Percentiles rank a stretch among this genome's conserved stretches.
These are phyloP conservation scores for Neoscelio sp. DNA, from an alignment of 2,888 invertebrate genomes.

Conservation along the genomic window DNA sequence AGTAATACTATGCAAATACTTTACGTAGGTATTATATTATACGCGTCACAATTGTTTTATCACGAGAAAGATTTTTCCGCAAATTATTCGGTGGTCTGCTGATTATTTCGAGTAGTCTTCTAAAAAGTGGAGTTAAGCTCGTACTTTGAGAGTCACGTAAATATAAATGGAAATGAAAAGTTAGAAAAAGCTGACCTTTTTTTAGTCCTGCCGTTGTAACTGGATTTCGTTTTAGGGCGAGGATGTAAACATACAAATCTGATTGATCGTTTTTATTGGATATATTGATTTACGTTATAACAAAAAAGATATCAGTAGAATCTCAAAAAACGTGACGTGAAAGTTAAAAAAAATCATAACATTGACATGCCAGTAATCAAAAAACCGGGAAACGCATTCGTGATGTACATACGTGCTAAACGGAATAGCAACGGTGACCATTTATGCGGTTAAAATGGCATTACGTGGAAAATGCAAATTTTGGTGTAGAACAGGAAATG, in stretches of 20 bases:
- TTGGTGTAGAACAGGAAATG: conserved; percentile 15
- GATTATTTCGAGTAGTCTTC: no score
- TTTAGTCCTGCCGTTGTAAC: background rate
- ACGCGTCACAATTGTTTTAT: no score
- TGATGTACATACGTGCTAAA: background rate
- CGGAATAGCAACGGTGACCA: conserved; percentile 35
- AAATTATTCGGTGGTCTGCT: no score
- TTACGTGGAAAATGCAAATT: conserved; percentile 31
- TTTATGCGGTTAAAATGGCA: conserved; percentile 36
- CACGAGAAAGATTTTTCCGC: no score
- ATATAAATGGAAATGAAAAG: no score
- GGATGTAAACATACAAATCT: background rate
- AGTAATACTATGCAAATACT: conserved; percentile 9
- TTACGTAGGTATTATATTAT: background rate
- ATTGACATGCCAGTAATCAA: background rate
- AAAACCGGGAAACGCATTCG: conserved; percentile 8
- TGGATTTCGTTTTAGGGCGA: no score
- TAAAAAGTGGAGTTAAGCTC: no score
- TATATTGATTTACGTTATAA: conserved; percentile 9
- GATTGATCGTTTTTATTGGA: background rate
- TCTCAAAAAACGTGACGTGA: conserved; percentile 2
- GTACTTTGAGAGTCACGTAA: background rate
- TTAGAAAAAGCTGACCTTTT: no score
- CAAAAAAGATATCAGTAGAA: conserved; percentile 9
- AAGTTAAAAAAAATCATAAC: conserved; percentile 7